Evolutionary conservation across 2,888 invertebrate genomes (phyloP).

Genomic region (Masnerella sp.): DNA sequence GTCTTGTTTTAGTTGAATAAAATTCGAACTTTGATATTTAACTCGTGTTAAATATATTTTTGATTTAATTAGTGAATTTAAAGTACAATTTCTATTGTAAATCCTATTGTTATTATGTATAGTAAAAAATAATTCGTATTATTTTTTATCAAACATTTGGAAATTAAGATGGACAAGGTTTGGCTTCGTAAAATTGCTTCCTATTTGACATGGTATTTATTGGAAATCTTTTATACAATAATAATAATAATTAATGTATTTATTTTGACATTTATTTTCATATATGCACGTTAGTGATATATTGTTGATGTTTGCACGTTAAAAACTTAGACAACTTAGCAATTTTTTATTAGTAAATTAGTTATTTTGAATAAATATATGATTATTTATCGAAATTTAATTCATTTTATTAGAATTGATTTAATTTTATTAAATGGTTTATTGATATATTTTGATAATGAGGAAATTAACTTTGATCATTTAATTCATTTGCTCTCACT

Average conservation of each 20-base stretch:
- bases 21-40: no score
- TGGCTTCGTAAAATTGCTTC: constrained; percentile 21
- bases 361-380: not conserved
- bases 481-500: no score
- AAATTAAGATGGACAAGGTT: constrained; percentile 15
- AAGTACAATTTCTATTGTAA: no score
- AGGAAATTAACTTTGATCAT: no score
- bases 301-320: not conserved
- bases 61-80: no score
- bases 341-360: not conserved
- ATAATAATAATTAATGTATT: not conserved
- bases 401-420: no score
- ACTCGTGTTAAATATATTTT: no score
- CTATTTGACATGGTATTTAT: constrained; percentile 33
- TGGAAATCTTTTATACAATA: constrained; percentile 2
- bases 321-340: not conserved
- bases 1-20: no score
- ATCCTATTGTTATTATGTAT: not conserved
- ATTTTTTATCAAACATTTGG: constrained; percentile 12
- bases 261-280: not conserved
- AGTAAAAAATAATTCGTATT: not conserved
- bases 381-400: not conserved
- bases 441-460: no score
- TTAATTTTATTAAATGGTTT: no score
- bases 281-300: not conserved